Conservation (phyloP, 1,140 invertebrate genomes). For the Listronotus oregonensis region DNA sequence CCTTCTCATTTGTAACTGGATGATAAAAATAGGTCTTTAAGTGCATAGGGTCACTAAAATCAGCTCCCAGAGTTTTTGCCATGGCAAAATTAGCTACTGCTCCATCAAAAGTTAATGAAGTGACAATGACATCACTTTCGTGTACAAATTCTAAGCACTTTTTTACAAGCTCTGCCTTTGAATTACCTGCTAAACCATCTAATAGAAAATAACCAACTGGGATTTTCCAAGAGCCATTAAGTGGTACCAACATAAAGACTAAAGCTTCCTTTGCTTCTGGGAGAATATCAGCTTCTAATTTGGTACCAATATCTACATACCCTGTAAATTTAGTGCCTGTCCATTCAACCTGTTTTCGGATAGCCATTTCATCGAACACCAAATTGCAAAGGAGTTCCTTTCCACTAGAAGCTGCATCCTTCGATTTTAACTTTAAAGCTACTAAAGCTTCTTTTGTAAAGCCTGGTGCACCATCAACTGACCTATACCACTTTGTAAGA, state of each 20-base stretch:
- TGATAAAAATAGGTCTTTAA: constrained; percentile 28
- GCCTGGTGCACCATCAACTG: constrained; percentile 27
- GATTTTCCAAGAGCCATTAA: constrained; percentile 27
- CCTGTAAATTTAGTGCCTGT: constrained; percentile 7
- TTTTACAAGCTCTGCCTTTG: neutral
- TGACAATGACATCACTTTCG: constrained; percentile 3
- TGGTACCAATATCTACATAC: constrained; percentile 10
- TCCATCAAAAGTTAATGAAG: constrained; percentile 29
- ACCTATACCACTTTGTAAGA: constrained; percentile 30
- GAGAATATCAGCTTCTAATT: neutral
- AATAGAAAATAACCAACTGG: constrained; percentile 23
- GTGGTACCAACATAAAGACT: constrained; percentile 14
- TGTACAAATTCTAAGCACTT: constrained; percentile 18
- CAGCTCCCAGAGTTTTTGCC: constrained; percentile 41
- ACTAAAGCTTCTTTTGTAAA: constrained; percentile 28
- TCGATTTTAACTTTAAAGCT: neutral
- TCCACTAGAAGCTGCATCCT: too few relatives aligned
- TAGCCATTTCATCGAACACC: constrained; percentile 8
- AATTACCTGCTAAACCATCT: neutral
- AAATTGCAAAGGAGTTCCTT: neutral
- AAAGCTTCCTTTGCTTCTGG: constrained; percentile 21
- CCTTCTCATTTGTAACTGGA: constrained; percentile 16
- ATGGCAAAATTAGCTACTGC: constrained; percentile 38
- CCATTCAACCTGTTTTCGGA: neutral
- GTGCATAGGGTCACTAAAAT: constrained; percentile 42